Evolutionary conservation across 2,888 invertebrate species (phyloP).

Genomic region (Amphipyra berbera): DNA sequence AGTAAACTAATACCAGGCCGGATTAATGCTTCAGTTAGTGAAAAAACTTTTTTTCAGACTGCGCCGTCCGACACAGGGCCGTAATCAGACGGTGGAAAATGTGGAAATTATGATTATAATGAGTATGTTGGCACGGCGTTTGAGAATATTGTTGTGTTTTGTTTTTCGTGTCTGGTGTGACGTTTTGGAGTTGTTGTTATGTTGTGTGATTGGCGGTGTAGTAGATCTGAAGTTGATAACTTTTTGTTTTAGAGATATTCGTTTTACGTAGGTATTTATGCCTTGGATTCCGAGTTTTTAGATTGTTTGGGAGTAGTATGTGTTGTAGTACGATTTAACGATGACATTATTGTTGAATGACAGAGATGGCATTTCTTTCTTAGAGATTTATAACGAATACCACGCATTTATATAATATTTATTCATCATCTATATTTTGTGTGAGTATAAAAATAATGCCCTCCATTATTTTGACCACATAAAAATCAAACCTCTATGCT

Average conservation of each 20-base stretch:
- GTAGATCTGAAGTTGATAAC: not conserved
- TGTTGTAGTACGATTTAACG: no score
- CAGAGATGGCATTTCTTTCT: no score
- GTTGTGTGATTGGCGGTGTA: not conserved
- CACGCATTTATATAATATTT: no score
- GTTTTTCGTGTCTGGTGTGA: conserved; percentile 8
- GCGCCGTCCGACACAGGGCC: conserved; percentile 86
- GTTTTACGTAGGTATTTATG: not conserved
- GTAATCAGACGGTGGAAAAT: conserved; percentile 70
- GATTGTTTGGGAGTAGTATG: no score
- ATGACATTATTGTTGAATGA: no score
- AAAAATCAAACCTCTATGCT: no score
- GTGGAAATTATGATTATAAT: conserved; percentile 61
- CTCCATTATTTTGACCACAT: no score
- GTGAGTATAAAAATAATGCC: no score
- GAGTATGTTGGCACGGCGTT: conserved; percentile 27
- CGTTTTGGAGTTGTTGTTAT: conserved; percentile 6
- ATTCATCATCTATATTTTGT: no score
- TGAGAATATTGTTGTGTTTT: conserved; percentile 16
- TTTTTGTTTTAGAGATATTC: not conserved
- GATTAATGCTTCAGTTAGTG: conserved; percentile 91
- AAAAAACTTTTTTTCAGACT: conserved; percentile 90
- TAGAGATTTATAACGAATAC: no score
- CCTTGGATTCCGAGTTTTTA: no score
- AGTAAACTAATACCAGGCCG: conserved; percentile 90